phyloP scores from a whole-genome alignment of 2,113 vertebrate genomes.

The Chinchilla lanigera region DNA sequence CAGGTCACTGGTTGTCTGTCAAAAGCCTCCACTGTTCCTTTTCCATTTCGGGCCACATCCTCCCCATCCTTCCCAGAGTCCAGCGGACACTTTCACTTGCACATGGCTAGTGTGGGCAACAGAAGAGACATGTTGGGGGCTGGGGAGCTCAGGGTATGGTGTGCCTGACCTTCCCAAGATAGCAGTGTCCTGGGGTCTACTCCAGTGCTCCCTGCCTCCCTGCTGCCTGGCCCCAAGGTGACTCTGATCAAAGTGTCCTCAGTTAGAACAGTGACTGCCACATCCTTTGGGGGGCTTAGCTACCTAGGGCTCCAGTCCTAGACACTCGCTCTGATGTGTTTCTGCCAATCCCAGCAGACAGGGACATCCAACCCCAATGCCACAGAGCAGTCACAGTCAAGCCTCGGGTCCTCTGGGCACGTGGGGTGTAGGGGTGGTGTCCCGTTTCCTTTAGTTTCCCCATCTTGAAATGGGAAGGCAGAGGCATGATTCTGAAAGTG shows the following conservation, averaged over 20 bases:
- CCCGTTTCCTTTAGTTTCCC: not conserved
- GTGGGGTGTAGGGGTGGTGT: not conserved
- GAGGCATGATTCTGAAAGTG: not conserved
- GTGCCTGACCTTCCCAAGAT: not conserved
- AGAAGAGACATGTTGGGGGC: not conserved
- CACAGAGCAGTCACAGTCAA: not conserved
- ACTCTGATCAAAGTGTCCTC: not conserved
- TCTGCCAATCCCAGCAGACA: not conserved
- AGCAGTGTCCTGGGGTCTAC: not conserved
- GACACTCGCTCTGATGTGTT: conserved; percentile 34
- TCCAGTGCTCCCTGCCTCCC: not conserved
- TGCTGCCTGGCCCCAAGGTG: not conserved
- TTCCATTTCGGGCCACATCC: not conserved
- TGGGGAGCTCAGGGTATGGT: not conserved
- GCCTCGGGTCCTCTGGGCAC: not conserved
- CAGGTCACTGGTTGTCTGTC: conserved; percentile 38
- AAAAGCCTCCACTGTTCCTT: not conserved
- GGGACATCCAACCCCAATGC: not conserved
- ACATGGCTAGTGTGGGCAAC: too few relatives aligned
- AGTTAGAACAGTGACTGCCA: not conserved
- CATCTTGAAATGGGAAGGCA: not conserved
- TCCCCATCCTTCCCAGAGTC: not conserved
- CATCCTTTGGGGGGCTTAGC: not conserved
- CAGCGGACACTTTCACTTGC: not conserved
- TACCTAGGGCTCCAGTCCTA: not conserved